phyloP scores from a whole-genome alignment of 2,888 invertebrate genomes.

The Andrena dorsata region DNA sequence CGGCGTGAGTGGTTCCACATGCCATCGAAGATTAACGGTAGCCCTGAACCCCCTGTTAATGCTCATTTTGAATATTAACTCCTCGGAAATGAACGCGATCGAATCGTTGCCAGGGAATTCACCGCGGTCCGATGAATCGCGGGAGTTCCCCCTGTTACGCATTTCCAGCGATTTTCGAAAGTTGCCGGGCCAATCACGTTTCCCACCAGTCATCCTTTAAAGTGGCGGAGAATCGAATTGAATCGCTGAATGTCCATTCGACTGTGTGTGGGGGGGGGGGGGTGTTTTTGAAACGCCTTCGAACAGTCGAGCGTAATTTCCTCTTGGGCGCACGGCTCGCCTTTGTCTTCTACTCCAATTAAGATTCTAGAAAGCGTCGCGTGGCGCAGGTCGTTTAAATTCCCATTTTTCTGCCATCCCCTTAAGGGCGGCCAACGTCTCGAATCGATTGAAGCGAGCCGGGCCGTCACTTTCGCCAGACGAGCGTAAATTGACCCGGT shows the following conservation, averaged over 20 bases:
- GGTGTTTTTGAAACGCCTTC: conserved; percentile 2
- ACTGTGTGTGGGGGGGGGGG: too few relatives aligned
- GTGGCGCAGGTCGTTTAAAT: conserved; percentile 60
- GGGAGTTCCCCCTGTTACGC: conserved; percentile 33
- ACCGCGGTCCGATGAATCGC: conserved; percentile 48
- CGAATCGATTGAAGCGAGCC: conserved; percentile 51
- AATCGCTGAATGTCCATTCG: conserved; percentile 2
- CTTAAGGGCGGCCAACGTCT: conserved; percentile 20
- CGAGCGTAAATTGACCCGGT: conserved; percentile 59
- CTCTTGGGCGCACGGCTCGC: conserved; percentile 12
- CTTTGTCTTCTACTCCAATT: conserved; percentile 54
- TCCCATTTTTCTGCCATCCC: conserved; percentile 49
- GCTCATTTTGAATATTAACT: conserved; percentile 78
- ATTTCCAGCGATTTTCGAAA: conserved; percentile 57
- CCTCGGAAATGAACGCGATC: conserved; percentile 70
- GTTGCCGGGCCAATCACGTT: not conserved
- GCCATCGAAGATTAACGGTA: conserved; percentile 78
- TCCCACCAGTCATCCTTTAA: not conserved
- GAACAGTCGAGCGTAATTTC: conserved; percentile 25
- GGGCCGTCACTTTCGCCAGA: conserved; percentile 49
- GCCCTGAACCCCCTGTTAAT: conserved; percentile 70
- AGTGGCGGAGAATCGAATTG: not conserved
- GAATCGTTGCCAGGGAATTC: conserved; percentile 59
- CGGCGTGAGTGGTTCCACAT: conserved; percentile 69
- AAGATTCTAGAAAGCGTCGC: conserved; percentile 55